These are phyloP conservation scores for Drosophila subsilvestris DNA, from an alignment of 2,888 invertebrate species.

Conservation along the genomic window DNA sequence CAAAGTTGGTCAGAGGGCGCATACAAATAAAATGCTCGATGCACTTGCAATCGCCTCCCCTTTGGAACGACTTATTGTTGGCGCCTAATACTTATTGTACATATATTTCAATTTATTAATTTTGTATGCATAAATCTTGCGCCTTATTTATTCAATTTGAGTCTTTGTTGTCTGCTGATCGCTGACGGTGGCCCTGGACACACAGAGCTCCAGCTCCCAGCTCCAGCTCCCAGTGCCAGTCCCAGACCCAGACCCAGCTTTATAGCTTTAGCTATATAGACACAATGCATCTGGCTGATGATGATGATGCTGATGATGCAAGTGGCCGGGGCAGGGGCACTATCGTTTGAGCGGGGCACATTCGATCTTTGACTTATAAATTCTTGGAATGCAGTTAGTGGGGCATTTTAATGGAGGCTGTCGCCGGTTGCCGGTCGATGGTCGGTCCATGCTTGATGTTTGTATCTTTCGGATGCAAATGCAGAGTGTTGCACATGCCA, in stretches of 20 bases:
- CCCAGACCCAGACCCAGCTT: background rate
- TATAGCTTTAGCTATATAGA: slow-evolving; percentile 24
- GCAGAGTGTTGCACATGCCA: slow-evolving; percentile 19
- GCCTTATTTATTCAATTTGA: slow-evolving; percentile 75
- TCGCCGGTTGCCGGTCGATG: slow-evolving; percentile 30
- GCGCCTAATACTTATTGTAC: slow-evolving; percentile 61
- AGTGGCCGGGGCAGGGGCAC: slow-evolving; percentile 33
- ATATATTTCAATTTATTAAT: slow-evolving; percentile 73
- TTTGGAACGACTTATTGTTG: slow-evolving; percentile 39
- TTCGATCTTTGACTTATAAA: slow-evolving; percentile 78
- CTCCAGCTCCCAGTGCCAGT: slow-evolving; percentile 2
- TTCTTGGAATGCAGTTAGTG: slow-evolving; percentile 78
- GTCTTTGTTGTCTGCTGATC: slow-evolving; percentile 72
- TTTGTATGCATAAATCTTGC: slow-evolving; percentile 74
- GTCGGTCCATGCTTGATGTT: background rate
- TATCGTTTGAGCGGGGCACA: slow-evolving; percentile 63
- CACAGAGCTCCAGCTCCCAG: slow-evolving; percentile 18
- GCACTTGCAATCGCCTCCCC: slow-evolving; percentile 49
- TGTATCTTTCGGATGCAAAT: slow-evolving; percentile 43
- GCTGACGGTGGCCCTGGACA: slow-evolving; percentile 55
- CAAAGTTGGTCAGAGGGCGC: slow-evolving; percentile 14
- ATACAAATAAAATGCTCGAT: slow-evolving; percentile 68
- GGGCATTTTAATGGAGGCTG: slow-evolving; percentile 68
- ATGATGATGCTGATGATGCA: slow-evolving; percentile 8
- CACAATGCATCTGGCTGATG: slow-evolving; percentile 55